phyloP scores from a whole-genome alignment of 1,140 invertebrate species.

The Propsilocerus akamusi region DNA sequence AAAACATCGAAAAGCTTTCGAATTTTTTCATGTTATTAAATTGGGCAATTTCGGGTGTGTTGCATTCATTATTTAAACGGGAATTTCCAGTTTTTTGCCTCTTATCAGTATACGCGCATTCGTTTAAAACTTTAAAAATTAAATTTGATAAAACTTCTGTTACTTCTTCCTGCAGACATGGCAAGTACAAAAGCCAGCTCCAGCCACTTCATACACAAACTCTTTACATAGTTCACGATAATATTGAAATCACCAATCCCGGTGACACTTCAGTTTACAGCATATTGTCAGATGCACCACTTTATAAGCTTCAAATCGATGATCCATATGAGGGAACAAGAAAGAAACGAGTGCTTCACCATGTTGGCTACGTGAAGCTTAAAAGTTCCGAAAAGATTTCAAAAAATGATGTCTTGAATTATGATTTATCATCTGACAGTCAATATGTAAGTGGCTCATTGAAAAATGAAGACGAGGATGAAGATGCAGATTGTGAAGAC shows the following conservation, averaged over 20 bases:
- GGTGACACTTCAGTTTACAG: conserved; percentile 38
- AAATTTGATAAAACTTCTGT: too few species aligned
- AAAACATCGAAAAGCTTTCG: too few species aligned
- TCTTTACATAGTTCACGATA: conserved; percentile 51
- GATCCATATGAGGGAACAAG: conserved; percentile 24
- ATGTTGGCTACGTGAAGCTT: conserved; percentile 32
- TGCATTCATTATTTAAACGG: too few species aligned
- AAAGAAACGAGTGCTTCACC: background rate
- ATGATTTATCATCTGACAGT: conserved; percentile 9
- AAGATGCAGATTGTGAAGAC: conserved; percentile 6
- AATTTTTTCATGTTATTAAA: conserved; percentile 7
- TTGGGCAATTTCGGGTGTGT: too few species aligned
- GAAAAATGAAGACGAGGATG: conserved; percentile 3
- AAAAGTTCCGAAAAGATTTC: conserved; percentile 11
- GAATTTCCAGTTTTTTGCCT: too few species aligned
- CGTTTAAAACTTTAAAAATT: too few species aligned
- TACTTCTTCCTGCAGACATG: conserved; percentile 18
- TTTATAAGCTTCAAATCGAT: conserved; percentile 44
- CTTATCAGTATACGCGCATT: too few species aligned
- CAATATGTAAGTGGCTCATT: conserved; percentile 16
- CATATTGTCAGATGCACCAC: conserved; percentile 34
- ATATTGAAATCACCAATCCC: conserved; percentile 47
- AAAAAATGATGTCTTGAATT: conserved; percentile 8
- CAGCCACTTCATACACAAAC: conserved; percentile 42
- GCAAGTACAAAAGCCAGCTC: conserved; percentile 18